phyloP scores from a whole-genome alignment of 2,113 vertebrate species.

The Tenebrosternarchus preto region DNA sequence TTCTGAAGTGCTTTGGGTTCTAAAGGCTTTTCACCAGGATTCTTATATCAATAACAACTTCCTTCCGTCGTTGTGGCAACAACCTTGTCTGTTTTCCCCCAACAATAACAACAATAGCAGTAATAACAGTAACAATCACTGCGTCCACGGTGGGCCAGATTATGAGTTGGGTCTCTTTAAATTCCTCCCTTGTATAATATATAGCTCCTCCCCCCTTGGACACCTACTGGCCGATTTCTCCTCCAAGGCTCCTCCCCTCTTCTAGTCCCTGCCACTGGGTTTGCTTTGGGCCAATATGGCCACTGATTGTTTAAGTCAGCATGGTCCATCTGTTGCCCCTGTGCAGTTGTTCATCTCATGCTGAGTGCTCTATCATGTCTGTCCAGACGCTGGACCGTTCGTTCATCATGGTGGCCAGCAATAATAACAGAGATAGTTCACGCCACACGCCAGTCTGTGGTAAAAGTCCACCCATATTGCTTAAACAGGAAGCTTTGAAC shows the following conservation, averaged over 20 bases:
- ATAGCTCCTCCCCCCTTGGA: background rate
- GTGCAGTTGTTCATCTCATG: conserved; percentile 55
- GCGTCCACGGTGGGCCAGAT: no score
- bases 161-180: background rate
- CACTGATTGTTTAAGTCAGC: conserved; percentile 55
- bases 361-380: conserved; percentile 51
- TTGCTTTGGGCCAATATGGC: conserved; percentile 63
- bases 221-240: background rate
- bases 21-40: background rate
- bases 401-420: conserved; percentile 97
- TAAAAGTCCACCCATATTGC: conserved; percentile 85
- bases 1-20: background rate
- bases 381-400: conserved; percentile 90
- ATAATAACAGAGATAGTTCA: conserved; percentile 95
- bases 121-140: no score
- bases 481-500: background rate
- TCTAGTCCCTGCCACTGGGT: conserved; percentile 56
- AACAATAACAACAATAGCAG: no score
- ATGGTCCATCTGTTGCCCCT: conserved; percentile 68
- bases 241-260: conserved; percentile 43
- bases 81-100: background rate
- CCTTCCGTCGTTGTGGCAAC: background rate
- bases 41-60: background rate
- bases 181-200: background rate
- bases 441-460: conserved; percentile 84